Base-by-base conservation (phyloP, 2,888 invertebrate species). In the Drosophila diplacantha region DNA sequence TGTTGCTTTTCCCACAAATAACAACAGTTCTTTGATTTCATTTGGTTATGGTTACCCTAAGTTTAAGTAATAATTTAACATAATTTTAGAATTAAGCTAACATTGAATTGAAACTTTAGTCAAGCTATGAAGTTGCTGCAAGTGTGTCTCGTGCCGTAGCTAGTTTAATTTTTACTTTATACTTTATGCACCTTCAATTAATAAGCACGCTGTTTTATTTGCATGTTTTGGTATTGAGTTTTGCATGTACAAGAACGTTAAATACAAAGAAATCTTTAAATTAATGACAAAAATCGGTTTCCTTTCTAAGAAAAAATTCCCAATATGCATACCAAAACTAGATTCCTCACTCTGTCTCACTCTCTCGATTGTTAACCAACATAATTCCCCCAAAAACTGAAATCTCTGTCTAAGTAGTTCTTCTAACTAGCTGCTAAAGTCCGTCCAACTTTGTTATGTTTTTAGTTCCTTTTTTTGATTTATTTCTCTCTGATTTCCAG, bases 121-220 rank as follows among this genome's bases (percentile, higher is more conserved):
- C 86, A 85, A 88, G 87, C 88, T 88, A 88, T 88, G 87, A 88
- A 86, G 87, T 87, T 88, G 87, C 88, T 87, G 85, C 87, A 86
- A 87, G 84, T 83, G 79, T 83, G 59, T 66, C 54, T 66, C 74
- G 74, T 66, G 56, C 9, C 35, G 35, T 35, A 16, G 35, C 9
- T 35, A 35, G 35, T 38, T 26, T 32, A 3, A 18, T 24, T 18
- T 52, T 2, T 24, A 38, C 5, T 12, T 22, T 29, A 24, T 58
- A 47, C 31, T 34, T 57, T 57, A 39, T 67, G 51, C 24, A 69
- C 52, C 41, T 58, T 75, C 12, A 57, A 44, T 12, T 47, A 53
- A 46, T 29, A 52, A 38, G 50, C 64, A 50, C 54, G 67, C 53
- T n/a, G 29, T 37, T 52, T 63, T 51, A 43, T 22, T 60, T 50